phyloP scores from a whole-genome alignment of 2,888 invertebrate genomes.

The Sturmia bella region DNA sequence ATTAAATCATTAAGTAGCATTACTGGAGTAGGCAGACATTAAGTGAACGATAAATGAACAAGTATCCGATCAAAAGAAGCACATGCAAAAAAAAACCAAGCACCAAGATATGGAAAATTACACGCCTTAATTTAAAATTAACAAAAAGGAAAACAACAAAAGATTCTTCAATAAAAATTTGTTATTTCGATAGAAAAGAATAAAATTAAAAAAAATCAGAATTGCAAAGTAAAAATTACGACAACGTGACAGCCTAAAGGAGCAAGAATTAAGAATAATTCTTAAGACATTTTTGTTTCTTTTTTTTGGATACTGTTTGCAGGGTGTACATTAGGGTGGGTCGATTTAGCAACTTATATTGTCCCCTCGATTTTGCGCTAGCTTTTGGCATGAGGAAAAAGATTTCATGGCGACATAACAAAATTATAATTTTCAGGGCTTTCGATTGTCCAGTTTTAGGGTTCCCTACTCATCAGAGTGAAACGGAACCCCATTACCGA shows the following conservation, averaged over 20 bases:
- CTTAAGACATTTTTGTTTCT: not conserved
- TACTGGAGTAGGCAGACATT: constrained; percentile 51
- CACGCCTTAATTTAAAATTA: constrained; percentile 60
- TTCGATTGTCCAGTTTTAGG: too few relatives aligned
- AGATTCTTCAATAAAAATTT: constrained; percentile 59
- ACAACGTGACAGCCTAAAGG: constrained; percentile 71
- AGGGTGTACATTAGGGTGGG: too few relatives aligned
- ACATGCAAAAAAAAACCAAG: constrained; percentile 14
- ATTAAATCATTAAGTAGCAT: constrained; percentile 70
- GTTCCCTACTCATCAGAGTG: too few relatives aligned
- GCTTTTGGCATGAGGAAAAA: too few relatives aligned
- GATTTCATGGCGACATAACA: too few relatives aligned
- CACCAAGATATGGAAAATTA: constrained; percentile 50
- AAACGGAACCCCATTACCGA: too few relatives aligned
- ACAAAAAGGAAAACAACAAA: constrained; percentile 24
- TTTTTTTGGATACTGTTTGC: not conserved
- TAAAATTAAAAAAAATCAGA: constrained; percentile 52
- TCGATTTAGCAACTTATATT: too few relatives aligned
- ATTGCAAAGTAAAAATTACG: constrained; percentile 59
- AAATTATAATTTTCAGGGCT: too few relatives aligned
- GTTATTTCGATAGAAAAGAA: constrained; percentile 60
- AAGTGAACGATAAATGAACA: constrained; percentile 59
- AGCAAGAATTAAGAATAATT: constrained; percentile 32
- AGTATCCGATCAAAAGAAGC: constrained; percentile 44
- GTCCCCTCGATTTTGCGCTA: too few relatives aligned